Base-by-base conservation (phyloP, 1,140 invertebrate genomes). In the Stenopsyche tienmushanensis region DNA sequence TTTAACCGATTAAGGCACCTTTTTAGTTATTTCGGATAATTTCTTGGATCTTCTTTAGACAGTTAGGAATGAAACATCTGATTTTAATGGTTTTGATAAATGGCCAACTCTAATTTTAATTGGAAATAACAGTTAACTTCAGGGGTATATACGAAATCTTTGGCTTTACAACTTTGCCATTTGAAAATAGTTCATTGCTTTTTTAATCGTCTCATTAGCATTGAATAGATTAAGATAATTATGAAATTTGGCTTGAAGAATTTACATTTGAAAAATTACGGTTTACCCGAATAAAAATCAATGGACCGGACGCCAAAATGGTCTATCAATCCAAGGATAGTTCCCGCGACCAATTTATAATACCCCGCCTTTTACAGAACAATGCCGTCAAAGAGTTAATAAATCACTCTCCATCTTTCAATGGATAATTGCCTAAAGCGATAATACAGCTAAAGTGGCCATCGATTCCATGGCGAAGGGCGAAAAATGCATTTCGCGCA, bases 401-500 rank as follows among this genome's bases (percentile, higher is more conserved):
- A 60, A 60, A 60, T 60, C 57, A 49, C 13, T 34, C 57, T 1
- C 50, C n/a, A 45, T 60, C 41, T 45, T 29, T 52, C 60, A 55
- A 62, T 52, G 41, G 60, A 62, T 62, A 67, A 67, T 67, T 67
- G 66, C 60, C 60, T 59, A 20, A 49, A 53, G 66, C 53, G 53
- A 62, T 63, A 63, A 67, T 67, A 47, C 66, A 23, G 45, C 50
- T n/a, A 18, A 64, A 67, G 62, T 67, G 66, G 54, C 62, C 50
- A 64, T 64, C 62, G 62, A 64, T 54, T 50, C 18, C n/a, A n/a
- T n/a, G n/a, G 10, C 50, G 26, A 8, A 39, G 53, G 53, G n/a
- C n/a, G 20, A 41, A 59, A 17, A 52, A 52, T 54, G 41, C 60
- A 55, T 62, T 59, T 67, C 18, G 34, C 21, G 21, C 66, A 25